Evolutionary conservation across 2,888 invertebrate genomes (phyloP), one percentile per base, ranked within the genome.

Genomic region (Amiota communis): DNA sequence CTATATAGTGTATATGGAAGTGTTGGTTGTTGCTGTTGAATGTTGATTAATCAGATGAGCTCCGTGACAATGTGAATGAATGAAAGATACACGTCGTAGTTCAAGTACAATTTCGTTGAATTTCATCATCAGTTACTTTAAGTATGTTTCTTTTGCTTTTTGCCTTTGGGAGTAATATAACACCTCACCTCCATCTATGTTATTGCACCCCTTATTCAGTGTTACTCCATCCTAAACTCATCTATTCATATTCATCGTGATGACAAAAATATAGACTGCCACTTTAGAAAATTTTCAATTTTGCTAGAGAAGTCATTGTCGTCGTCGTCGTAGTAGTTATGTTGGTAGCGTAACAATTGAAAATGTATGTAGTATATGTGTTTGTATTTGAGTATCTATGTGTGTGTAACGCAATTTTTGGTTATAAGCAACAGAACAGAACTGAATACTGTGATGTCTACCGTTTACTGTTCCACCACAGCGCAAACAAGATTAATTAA

Each of bases 401-500:
- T 36, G 36, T 36, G 36, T 36, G 36, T 36, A 36, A 36, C 36
- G 36, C 36, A 36, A 36, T 36, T 36, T 36, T 36, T 36, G 36
- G 36, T 36, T 36, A 36, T 36, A 36, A 36, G 36, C 36, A 36
- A 36, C 36, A 2, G 36, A 36, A 36, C 36, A 11, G 57, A 56
- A 17, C 47, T 70, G 20, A 53, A 49, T 49, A 47, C 53, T 53
- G 13, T 68, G 67, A 23, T 68, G 15, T 51, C 63, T 63, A 36
- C 71, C 10, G 61, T 56, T 48, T n/a, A n/a, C 59, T 15, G 17
- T 17, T 47, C 83, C 83, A 85, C 78, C 82, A 78, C 83, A 81
- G 76, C 79, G 83, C 81, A 87, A 87, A 86, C 84, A 86, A 86
- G 82, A 87, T 87, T 87, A 87, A 87, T 87, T 87, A 87, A 87